These are phyloP conservation scores for Grammomys dolichurus DNA, from an alignment of 2,113 vertebrate genomes.

Conservation along the genomic window DNA sequence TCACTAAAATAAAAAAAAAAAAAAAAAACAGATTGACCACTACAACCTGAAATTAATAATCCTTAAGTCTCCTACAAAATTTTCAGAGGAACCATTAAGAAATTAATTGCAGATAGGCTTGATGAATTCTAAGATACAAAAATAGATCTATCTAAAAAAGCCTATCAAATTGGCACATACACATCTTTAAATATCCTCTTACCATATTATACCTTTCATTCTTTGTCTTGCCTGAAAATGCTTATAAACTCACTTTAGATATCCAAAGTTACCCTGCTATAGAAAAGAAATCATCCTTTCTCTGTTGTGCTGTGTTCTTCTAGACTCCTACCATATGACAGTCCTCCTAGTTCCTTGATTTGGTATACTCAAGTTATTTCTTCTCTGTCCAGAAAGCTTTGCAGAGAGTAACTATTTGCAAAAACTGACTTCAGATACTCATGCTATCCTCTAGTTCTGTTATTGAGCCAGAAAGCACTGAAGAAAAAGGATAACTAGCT, in stretches of 20 bases:
- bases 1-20: constrained; percentile 8
- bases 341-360: constrained; percentile 11
- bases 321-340: background rate
- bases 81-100: constrained; percentile 12
- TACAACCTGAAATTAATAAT: constrained; percentile 1
- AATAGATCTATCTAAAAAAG: background rate
- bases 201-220: background rate
- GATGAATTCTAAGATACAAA: constrained; percentile 41
- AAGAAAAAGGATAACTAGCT: background rate
- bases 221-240: constrained; percentile 24
- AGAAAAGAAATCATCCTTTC: constrained; percentile 13
- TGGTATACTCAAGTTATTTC: background rate
- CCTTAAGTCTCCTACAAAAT: background rate
- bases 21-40: constrained; percentile 20
- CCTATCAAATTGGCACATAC: background rate
- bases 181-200: constrained; percentile 7
- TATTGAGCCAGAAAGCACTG: constrained; percentile 44
- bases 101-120: constrained; percentile 52
- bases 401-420: background rate
- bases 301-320: background rate
- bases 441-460: constrained; percentile 20
- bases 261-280: background rate
- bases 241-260: constrained; percentile 10
- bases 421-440: constrained; percentile 34
- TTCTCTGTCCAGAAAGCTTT: constrained; percentile 8